A percentile compares a stretch with the other conserved stretches of the same genome.
Conservation (phyloP, 2,113 vertebrate genomes). For the Oryzias celebensis region DNA sequence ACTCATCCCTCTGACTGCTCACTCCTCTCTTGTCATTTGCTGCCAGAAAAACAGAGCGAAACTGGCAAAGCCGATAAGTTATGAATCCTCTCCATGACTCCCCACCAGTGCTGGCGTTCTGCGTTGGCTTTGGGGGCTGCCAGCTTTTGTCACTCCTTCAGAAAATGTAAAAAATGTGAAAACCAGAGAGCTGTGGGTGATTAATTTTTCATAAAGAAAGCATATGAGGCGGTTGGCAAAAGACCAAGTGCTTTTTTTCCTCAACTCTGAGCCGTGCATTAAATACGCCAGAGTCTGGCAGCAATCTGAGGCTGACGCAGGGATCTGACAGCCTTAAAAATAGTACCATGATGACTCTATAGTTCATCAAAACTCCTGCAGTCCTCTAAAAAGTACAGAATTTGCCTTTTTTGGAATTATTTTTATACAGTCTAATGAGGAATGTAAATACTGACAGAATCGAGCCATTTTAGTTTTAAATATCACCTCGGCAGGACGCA, state of each 20-base stretch:
- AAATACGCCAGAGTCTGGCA: conserved; percentile 61
- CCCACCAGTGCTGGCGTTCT: conserved; percentile 7
- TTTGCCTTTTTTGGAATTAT: conserved; percentile 46
- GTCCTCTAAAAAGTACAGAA: conserved; percentile 38
- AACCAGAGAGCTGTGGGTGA: conserved; percentile 72
- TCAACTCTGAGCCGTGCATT: conserved; percentile 58
- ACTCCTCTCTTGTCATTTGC: conserved; percentile 42
- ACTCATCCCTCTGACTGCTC: neutral
- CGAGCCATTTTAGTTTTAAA: conserved; percentile 12
- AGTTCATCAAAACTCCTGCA: conserved; percentile 53
- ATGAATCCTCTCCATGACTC: conserved; percentile 34
- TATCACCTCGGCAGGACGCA: neutral
- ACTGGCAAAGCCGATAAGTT: conserved; percentile 18
- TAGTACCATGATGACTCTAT: conserved; percentile 52
- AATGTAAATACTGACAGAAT: conserved; percentile 26
- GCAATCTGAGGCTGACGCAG: conserved; percentile 54
- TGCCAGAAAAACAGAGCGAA: conserved; percentile 51
- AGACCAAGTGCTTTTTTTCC: conserved; percentile 46
- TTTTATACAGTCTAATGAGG: conserved; percentile 11
- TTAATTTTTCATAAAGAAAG: conserved; percentile 78
- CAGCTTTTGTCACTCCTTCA: conserved; percentile 66
- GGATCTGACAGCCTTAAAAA: conserved; percentile 64
- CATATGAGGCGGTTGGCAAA: conserved; percentile 67
- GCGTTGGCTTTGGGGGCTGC: conserved; percentile 42
- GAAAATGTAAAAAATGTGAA: conserved; percentile 63